Evolutionary conservation across 2,888 invertebrate species (phyloP), one percentile per base, ranked within the genome.

Genomic region (Drosophila prostipennis): DNA sequence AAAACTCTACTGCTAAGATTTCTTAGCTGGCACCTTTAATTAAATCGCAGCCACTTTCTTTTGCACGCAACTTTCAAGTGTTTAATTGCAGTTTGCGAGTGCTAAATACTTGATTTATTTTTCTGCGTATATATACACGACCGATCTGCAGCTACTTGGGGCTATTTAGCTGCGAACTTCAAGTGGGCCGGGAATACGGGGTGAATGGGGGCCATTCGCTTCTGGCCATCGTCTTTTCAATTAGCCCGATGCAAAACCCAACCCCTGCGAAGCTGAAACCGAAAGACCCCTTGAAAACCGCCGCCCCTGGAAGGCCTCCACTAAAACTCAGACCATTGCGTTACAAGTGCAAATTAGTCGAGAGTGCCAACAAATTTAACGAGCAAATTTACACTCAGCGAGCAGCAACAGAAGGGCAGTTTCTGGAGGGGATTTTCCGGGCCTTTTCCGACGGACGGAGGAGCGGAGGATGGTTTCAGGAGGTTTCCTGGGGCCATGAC

Each of bases 321-420:
- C 52, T 58, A 63, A 26, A 42, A 56, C 46, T 54, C 58, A 52
- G 59, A 67, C 78, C 72, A 67, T 78, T 83, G 87, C 84, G 82
- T 76, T 80, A 57, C 80, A 80, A 83, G 80, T 89, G 89, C 89
- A 83, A 83, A 83, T 83, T 83, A 83, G 83, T 89, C 85, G 80
- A 89, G 85, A 89, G 83, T 84, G 89, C 81, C 87, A 89, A 83
- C 89, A 87, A 83, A 83, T 89, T 83, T 83, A 89, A 83, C 83
- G 87, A 83, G 83, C 89, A 83, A 83, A 83, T 83, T 83, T 89
- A 84, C 83, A 83, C 89, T 87, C 87, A 56, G 69, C 55, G 67
- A 55, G 67, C 67, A 68, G 67, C 69, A 67, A 53, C 45, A 65
- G 64, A 51, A 65, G 67, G 67, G 51, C 43, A 37, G 2, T 40